These are phyloP conservation scores for Galemys pyrenaicus DNA, from an alignment of 2,113 vertebrate species.

Conservation along the genomic window DNA sequence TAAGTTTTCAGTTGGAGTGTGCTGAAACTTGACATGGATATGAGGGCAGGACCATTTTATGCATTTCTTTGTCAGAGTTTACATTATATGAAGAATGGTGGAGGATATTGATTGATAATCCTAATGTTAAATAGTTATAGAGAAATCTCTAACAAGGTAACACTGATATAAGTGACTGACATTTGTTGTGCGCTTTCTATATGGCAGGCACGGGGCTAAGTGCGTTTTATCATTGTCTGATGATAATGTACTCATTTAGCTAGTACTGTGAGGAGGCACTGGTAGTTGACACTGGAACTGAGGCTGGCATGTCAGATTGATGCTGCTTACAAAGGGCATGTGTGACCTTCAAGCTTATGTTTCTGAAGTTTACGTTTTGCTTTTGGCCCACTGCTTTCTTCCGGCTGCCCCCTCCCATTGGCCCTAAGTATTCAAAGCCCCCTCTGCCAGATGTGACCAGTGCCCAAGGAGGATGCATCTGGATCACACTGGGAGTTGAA, in stretches of 20 bases:
- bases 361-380: not conserved
- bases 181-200: not conserved
- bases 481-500: not conserved
- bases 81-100: not conserved
- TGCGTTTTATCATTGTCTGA: not conserved
- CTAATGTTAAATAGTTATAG: not conserved
- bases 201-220: not conserved
- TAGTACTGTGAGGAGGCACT: not conserved
- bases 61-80: not conserved
- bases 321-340: not conserved
- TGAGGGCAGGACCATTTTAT: not conserved
- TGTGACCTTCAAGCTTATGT: not conserved
- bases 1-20: not conserved
- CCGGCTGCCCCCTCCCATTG: not conserved
- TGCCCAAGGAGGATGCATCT: fast-evolving
- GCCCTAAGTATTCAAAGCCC: not conserved
- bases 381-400: not conserved
- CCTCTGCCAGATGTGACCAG: not conserved
- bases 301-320: not conserved
- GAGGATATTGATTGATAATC: not conserved
- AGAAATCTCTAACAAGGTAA: not conserved
- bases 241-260: no score
- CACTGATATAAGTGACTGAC: not conserved
- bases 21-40: not conserved
- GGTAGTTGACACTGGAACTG: not conserved